phyloP scores from a whole-genome alignment of 2,797 vertebrate species.

The Leptodactylus fallax region DNA sequence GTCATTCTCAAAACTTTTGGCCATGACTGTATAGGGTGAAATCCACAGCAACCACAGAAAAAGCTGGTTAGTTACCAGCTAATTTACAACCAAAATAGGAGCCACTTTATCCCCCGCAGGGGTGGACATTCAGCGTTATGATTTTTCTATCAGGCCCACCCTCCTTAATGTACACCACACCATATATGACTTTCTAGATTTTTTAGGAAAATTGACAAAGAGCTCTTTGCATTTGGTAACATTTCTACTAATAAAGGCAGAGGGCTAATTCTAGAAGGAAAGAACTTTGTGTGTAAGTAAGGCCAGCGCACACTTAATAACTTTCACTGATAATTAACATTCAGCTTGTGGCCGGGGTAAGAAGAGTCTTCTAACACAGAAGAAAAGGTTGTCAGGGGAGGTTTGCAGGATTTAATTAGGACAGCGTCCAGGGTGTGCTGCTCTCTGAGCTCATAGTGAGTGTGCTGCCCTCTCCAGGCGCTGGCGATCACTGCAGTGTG shows the following conservation, averaged over 20 bases:
- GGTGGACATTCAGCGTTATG: too few species aligned
- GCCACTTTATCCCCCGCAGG: neutral
- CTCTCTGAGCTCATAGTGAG: neutral
- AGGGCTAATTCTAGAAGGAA: neutral
- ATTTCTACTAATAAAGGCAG: neutral
- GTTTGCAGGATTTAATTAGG: constrained; percentile 28
- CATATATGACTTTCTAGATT: too few species aligned
- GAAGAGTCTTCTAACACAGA: neutral
- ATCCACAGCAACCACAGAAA: too few species aligned
- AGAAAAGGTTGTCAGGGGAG: constrained; percentile 7
- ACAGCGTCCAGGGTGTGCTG: neutral
- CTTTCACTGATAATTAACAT: neutral
- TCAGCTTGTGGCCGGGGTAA: too few species aligned
- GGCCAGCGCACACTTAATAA: neutral
- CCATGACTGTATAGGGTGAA: too few species aligned
- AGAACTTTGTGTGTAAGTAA: neutral
- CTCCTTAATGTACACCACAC: too few species aligned
- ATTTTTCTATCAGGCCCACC: too few species aligned
- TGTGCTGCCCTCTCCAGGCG: constrained; percentile 23
- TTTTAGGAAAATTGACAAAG: neutral
- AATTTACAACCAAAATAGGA: neutral
- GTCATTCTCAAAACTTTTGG: too few species aligned
- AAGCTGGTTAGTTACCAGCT: neutral
- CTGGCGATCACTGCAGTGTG: constrained; percentile 11
- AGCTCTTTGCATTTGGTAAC: neutral